Evolutionary conservation across 2,113 vertebrate species (phyloP), one percentile per base, ranked within the genome.

Genomic region (Serinus canaria): DNA sequence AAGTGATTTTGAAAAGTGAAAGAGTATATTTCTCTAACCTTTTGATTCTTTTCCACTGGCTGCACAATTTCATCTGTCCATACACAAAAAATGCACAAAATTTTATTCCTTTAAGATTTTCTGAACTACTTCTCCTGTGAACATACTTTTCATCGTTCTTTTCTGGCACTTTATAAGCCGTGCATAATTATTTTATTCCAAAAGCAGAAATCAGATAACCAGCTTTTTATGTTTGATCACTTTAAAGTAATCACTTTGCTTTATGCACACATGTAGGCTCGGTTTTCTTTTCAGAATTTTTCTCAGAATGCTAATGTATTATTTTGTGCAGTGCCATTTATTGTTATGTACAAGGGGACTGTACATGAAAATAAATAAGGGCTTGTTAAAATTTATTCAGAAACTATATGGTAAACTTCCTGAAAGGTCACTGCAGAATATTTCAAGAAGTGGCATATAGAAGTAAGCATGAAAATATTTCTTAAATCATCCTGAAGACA

Each of bases 1-100:
- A 94, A 41, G 43, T 94, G 63, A 83, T 89, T 80, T 83, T 94
- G 82, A 76, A 83, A 94, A 67, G 11, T 37, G 35, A 82, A 87
- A 93, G 13, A 85, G 58, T 72, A 74, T 62, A 59, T 59, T 86
- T 18, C 14, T 95, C 11, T 70, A 59, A 49, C 44, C 7, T 92
- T 90, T 63, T 2, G 2, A 33, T 86, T 62, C 22, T 77, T 83
- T 86, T 83, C 64, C 66, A 79, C 76, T 90, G 33, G 22, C 43
- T 92, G 46, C 67, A 94, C 30, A 41, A 55, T 83, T 88, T 83
- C 10, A 41, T 66, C 62, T 85, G 41, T 69, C 20, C 14, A 11
- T 62, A 35, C 53, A 69, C 58, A 66, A 67, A 91, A 91, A 83
- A 33, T 86, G 53, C 74, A 62, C 66, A 37, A 44, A 87, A 15